These are phyloP conservation scores for Myripristis murdjan DNA, from an alignment of 2,797 vertebrate genomes.

Conservation along the genomic window DNA sequence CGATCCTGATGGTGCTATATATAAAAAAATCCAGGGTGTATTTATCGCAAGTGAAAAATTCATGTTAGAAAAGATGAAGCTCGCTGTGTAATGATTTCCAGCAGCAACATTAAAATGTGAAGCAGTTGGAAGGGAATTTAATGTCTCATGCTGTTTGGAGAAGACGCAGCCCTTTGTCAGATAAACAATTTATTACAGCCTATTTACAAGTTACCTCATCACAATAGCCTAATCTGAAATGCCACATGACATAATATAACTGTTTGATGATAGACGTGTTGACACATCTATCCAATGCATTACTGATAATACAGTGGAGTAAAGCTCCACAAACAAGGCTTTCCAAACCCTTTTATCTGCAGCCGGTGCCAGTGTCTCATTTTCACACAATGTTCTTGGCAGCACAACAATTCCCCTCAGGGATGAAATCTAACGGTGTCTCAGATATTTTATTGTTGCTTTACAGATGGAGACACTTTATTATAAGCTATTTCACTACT, in stretches of 20 bases:
- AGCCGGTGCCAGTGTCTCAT: conserved; percentile 50
- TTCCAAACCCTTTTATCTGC: conserved; percentile 67
- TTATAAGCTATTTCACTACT: conserved; percentile 55
- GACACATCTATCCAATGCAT: conserved; percentile 48
- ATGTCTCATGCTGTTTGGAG: conserved; percentile 3
- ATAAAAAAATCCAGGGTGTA: conserved; percentile 8
- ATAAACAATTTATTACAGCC: conserved; percentile 18
- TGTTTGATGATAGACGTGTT: conserved; percentile 31
- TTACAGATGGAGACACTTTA: conserved; percentile 69
- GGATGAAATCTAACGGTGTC: conserved; percentile 55
- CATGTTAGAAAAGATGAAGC: conserved; percentile 17
- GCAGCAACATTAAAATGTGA: conserved; percentile 20
- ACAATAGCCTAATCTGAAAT: conserved; percentile 30
- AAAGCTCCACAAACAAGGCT: conserved; percentile 47
- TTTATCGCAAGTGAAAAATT: conserved; percentile 34
- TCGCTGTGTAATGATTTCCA: conserved; percentile 8
- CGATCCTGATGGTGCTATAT: not conserved
- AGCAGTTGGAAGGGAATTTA: conserved; percentile 17
- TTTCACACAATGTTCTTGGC: conserved; percentile 67
- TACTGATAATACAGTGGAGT: conserved; percentile 16
- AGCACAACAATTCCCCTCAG: conserved; percentile 45
- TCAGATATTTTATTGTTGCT: conserved; percentile 69
- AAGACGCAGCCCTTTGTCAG: not conserved
- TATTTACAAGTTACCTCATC: conserved; percentile 43
- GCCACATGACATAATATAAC: conserved; percentile 9